Evolutionary conservation across 2,113 vertebrate species (phyloP), one percentile per base, ranked within the genome.

Genomic region (Nothocercus nigrocapillus): DNA sequence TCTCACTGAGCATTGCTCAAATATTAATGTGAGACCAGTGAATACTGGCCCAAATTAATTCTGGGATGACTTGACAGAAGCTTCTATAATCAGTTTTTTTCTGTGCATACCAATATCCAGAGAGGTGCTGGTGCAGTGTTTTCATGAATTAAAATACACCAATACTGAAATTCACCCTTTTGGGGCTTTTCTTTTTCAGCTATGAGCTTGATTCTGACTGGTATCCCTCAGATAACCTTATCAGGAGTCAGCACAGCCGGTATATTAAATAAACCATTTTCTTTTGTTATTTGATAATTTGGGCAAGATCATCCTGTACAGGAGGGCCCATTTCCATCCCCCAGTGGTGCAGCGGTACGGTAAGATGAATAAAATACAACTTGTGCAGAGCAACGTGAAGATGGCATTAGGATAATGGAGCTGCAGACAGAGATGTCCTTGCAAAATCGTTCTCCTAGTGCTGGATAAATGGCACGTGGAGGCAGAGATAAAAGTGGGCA

Each of bases 241-340:
- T 78, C 28, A 58, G 66, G 22, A 72, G 28, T 30, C 80, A 85
- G 42, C 1, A 2, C 38, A 0, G 4, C 32, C 32, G 53, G 78
- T 44, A 40, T 68, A 94, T 25, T 93, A 85, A 82, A 93, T 67
- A 74, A 94, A 93, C 22, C 22, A 22, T 90, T 95, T 93, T 75
- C 79, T 78, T 83, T 78, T 47, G 61, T 53, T 10, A 70, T 72
- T 62, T 85, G 70, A 62, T 44, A 86, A 10, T 15, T 81, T 42
- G 81, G 79, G 47, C 11, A 63, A 78, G 38, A 78, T 86, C 91
- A 15, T 45, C 20, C 76, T 54, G 92, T 85, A 64, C 28, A 83
- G 40, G 40, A 91, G 22, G 16, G 4, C 4, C 63, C 54, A 54
- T 68, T 94, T 91, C 72, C 66, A 83, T 47, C 68, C 94, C 14